These are phyloP conservation scores for Fregata magnificens DNA, from an alignment of 2,113 vertebrate genomes.

Conservation along the genomic window DNA sequence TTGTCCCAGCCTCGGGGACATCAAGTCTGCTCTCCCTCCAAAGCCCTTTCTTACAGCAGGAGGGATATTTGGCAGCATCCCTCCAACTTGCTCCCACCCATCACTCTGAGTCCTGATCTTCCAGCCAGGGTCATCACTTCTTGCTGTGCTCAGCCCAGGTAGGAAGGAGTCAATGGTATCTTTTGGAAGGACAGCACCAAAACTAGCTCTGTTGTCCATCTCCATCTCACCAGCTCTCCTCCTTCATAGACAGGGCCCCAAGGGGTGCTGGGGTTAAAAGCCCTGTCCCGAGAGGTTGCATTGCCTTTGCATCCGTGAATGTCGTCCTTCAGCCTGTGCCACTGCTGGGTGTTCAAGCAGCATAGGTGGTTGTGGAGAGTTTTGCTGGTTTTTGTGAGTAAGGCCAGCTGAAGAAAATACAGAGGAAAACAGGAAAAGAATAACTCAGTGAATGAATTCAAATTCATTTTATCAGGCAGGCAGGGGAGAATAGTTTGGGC, in stretches of 20 bases:
- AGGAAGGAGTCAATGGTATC: neutral
- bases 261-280: neutral
- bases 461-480: neutral
- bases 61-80: neutral
- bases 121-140: neutral
- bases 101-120: neutral
- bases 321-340: neutral
- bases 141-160: neutral
- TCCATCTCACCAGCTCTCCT: neutral
- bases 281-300: neutral
- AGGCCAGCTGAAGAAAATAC: neutral
- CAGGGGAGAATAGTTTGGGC: neutral
- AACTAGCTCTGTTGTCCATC: neutral
- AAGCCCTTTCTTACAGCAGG: neutral
- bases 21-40: neutral
- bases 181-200: neutral
- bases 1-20: neutral
- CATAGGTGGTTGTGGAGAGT: accelerated
- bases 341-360: neutral
- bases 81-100: neutral
- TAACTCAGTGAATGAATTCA: neutral
- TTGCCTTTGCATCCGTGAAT: neutral
- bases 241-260: neutral
- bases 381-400: neutral
- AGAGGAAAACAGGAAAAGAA: neutral